Evolutionary conservation across 2,888 invertebrate genomes (phyloP).

Genomic region (Helicoverpa assulta): DNA sequence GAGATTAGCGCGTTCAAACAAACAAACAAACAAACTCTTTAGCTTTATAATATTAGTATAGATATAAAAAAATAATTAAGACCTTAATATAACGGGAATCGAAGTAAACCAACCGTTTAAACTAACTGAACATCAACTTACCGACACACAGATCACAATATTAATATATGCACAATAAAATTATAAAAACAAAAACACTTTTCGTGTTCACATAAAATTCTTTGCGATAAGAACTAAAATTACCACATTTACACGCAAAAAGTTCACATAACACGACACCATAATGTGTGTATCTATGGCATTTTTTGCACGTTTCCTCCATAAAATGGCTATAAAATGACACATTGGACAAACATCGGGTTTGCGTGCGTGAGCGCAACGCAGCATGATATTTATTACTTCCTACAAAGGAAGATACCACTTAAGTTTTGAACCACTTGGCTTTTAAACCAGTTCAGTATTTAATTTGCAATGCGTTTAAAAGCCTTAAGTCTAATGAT

Average conservation of each 20-base stretch:
- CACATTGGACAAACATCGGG: constrained; percentile 53
- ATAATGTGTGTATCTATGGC: constrained; percentile 54
- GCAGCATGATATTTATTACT: constrained; percentile 62
- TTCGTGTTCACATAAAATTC: constrained; percentile 53
- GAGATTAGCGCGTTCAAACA: too few species aligned
- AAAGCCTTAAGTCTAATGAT: constrained; percentile 38
- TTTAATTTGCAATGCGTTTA: constrained; percentile 43
- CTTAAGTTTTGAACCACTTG: constrained; percentile 53
- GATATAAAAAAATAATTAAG: not conserved
- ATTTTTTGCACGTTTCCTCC: constrained; percentile 63
- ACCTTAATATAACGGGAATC: not conserved
- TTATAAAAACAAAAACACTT: constrained; percentile 42
- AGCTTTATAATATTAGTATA: too few species aligned
- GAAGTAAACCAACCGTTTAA: not conserved
- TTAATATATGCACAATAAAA: constrained; percentile 40
- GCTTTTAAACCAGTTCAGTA: constrained; percentile 40
- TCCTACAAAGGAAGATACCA: constrained; percentile 62
- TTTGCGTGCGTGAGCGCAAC: constrained; percentile 48
- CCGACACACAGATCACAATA: constrained; percentile 5
- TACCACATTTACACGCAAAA: constrained; percentile 56
- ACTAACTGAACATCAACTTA: constrained; percentile 12
- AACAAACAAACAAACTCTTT: too few species aligned
- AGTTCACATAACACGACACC: constrained; percentile 40
- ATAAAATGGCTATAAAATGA: constrained; percentile 62
- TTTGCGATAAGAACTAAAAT: constrained; percentile 50